Conservation (phyloP, 2,888 invertebrate species). For the Synanthedon andrenaeformis region DNA sequence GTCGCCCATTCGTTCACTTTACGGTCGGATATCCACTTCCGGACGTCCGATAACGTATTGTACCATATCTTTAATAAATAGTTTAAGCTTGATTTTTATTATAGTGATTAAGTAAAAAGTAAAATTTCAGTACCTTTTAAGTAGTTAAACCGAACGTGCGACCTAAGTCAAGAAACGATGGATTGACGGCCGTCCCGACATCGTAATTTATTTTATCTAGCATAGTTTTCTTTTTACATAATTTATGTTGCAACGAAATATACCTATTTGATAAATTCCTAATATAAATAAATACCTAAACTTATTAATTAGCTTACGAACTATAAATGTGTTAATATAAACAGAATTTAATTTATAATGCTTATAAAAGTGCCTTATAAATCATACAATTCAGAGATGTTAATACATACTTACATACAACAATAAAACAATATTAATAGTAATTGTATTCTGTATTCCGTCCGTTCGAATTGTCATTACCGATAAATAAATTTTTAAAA, state of each 20-base stretch:
- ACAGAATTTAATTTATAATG: constrained; percentile 38
- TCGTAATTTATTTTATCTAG: constrained; percentile 69
- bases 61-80: constrained; percentile 64
- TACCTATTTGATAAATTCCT: constrained; percentile 55
- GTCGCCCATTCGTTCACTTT: constrained; percentile 67
- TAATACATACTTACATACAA: constrained; percentile 10
- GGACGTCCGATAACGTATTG: constrained; percentile 57
- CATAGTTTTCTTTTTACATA: constrained; percentile 53
- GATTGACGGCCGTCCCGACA: constrained; percentile 69
- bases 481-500: constrained; percentile 50
- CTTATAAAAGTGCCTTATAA: constrained; percentile 44
- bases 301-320: constrained; percentile 42
- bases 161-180: constrained; percentile 69
- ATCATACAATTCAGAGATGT: constrained; percentile 19
- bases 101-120: constrained; percentile 61
- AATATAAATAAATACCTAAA: constrained; percentile 45
- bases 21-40: constrained; percentile 45
- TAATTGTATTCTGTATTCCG: constrained; percentile 29
- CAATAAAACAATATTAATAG: constrained; percentile 19
- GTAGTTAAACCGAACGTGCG: constrained; percentile 67
- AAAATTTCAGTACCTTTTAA: constrained; percentile 65
- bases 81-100: constrained; percentile 58
- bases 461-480: constrained; percentile 57
- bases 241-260: constrained; percentile 56
- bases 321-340: constrained; percentile 38